phyloP scores from a whole-genome alignment of 2,797 vertebrate genomes.

The Hemibagrus guttatus region DNA sequence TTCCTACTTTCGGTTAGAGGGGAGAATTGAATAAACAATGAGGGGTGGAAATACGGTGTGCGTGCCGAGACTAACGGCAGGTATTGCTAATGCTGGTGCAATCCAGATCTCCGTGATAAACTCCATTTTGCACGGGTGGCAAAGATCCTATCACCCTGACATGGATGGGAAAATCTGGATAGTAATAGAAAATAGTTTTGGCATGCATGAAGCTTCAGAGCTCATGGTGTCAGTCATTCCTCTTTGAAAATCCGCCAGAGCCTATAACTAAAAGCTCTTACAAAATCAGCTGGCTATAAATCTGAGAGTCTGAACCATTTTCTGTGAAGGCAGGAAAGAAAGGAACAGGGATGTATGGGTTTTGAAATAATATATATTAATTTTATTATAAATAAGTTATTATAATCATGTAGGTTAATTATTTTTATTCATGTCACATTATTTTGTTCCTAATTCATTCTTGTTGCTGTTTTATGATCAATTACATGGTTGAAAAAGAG shows the following conservation, averaged over 20 bases:
- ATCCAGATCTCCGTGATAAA: constrained; percentile 52
- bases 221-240: constrained; percentile 12
- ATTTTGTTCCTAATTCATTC: neutral
- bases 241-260: neutral
- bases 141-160: constrained; percentile 49
- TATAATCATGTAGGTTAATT: neutral
- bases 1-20: constrained; percentile 44
- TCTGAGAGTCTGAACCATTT: neutral
- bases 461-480: neutral
- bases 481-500: neutral
- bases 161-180: constrained; percentile 55
- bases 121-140: constrained; percentile 53
- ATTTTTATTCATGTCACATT: neutral
- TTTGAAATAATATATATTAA: neutral
- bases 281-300: neutral
- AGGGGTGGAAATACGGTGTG: constrained; percentile 53
- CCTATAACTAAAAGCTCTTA: neutral
- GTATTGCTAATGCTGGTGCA: constrained; percentile 52
- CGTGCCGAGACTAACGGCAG: constrained; percentile 50
- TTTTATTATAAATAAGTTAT: neutral
- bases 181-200: constrained; percentile 51
- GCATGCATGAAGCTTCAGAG: constrained; percentile 22
- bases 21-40: constrained; percentile 63
- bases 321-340: neutral
- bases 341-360: neutral